Evolutionary conservation across 53 echinoderm and acorn worm species (phyloP).

Genomic region (Apostichopus leukothele): DNA sequence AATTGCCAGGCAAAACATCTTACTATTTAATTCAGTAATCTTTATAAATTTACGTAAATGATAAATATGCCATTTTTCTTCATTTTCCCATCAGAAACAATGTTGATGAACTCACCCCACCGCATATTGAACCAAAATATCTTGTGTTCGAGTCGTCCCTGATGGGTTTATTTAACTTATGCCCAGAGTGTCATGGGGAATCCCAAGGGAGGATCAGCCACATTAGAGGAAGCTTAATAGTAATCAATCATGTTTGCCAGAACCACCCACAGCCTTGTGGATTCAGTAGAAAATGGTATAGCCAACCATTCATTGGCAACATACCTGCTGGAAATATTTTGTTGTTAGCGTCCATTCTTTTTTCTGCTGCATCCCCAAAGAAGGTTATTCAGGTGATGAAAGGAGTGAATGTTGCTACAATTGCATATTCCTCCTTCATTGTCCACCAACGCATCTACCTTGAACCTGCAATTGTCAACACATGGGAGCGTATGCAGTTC

Average conservation of each 20-base stretch:
- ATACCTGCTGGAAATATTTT: constrained; percentile 52
- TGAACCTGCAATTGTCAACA: constrained; percentile 44
- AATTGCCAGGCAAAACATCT: too few species aligned
- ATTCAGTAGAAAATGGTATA: constrained; percentile 11
- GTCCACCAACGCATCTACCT: constrained; percentile 48
- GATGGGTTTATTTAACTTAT: constrained; percentile 13
- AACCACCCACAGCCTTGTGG: background rate
- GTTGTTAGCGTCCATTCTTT: constrained; percentile 54
- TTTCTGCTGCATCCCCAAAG: constrained; percentile 36
- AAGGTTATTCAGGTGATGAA: constrained; percentile 43
- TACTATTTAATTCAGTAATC: too few species aligned
- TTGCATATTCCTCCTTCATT: constrained; percentile 44
- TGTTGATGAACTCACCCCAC: constrained; percentile 11
- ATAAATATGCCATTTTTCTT: background rate
- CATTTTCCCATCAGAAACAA: background rate
- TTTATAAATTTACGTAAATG: background rate
- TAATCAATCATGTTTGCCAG: background rate
- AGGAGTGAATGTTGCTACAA: constrained; percentile 19
- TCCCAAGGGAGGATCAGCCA: background rate
- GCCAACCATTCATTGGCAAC: constrained; percentile 33
- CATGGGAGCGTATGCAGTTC: constrained; percentile 23
- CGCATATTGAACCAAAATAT: constrained; percentile 15
- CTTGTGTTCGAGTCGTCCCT: constrained; percentile 34
- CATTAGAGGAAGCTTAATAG: background rate
- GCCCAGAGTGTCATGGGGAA: background rate